Percentiles rank a stretch among this genome's conserved stretches.
phyloP scores from a whole-genome alignment of 2,113 vertebrate genomes.

The Alectura lathami region DNA sequence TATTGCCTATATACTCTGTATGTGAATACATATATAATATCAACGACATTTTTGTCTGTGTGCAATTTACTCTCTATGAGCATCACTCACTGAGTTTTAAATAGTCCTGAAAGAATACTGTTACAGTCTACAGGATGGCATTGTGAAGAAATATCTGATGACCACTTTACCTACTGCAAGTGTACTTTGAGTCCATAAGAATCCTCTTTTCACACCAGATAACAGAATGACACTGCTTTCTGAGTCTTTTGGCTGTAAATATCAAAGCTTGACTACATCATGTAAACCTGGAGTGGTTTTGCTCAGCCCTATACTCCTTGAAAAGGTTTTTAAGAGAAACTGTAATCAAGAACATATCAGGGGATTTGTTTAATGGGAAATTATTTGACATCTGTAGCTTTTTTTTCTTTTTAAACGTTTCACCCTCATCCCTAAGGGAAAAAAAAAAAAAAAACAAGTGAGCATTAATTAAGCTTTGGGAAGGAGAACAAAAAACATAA shows the following conservation, averaged over 20 bases:
- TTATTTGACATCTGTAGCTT: neutral
- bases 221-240: neutral
- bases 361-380: neutral
- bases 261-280: neutral
- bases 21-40: neutral
- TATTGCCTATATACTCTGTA: neutral
- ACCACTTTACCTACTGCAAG: neutral
- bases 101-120: neutral
- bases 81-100: neutral
- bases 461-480: neutral
- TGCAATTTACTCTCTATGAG: neutral
- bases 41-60: neutral
- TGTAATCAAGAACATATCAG: neutral
- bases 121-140: neutral
- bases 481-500: neutral
- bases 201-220: neutral
- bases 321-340: neutral
- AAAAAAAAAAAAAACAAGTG: neutral
- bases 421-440: neutral
- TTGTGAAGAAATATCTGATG: neutral
- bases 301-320: neutral
- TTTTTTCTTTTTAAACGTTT: neutral
- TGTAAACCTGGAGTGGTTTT: neutral
- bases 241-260: neutral
- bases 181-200: neutral